phyloP scores from a whole-genome alignment of 2,888 invertebrate species.

The Andrena hattorfiana region DNA sequence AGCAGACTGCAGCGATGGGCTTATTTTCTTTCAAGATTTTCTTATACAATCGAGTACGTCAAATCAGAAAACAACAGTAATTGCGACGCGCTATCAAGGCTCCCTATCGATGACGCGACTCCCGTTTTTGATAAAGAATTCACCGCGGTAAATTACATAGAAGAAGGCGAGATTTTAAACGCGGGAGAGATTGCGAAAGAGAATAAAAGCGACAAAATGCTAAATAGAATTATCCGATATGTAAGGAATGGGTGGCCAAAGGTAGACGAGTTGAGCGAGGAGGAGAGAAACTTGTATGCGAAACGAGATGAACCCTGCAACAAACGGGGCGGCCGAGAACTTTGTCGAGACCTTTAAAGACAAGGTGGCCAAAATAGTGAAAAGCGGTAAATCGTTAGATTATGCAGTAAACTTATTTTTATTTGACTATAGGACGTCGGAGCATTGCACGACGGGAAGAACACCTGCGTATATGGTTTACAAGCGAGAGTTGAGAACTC shows the following conservation, averaged over 20 bases:
- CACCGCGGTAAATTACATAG: slow-evolving; percentile 7
- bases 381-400: neutral
- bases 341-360: slow-evolving; percentile 10
- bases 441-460: neutral
- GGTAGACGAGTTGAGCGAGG: too few relatives aligned
- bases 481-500: neutral
- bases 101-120: slow-evolving; percentile 32
- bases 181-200: too few relatives aligned
- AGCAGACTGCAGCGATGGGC: slow-evolving; percentile 53
- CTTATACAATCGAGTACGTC: slow-evolving; percentile 49
- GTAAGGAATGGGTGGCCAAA: too few relatives aligned
- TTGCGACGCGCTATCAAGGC: slow-evolving; percentile 47
- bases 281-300: neutral
- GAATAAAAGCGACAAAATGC: too few relatives aligned
- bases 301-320: slow-evolving; percentile 4
- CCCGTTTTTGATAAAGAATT: neutral
- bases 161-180: neutral
- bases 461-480: slow-evolving; percentile 5
- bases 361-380: neutral
- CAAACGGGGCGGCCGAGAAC: neutral
- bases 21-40: slow-evolving; percentile 56
- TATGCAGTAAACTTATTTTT: neutral
- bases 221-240: too few relatives aligned
- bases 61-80: slow-evolving; percentile 54
- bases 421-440: neutral